Conservation (phyloP, 2,113 vertebrate genomes). For the Oplegnathus fasciatus region DNA sequence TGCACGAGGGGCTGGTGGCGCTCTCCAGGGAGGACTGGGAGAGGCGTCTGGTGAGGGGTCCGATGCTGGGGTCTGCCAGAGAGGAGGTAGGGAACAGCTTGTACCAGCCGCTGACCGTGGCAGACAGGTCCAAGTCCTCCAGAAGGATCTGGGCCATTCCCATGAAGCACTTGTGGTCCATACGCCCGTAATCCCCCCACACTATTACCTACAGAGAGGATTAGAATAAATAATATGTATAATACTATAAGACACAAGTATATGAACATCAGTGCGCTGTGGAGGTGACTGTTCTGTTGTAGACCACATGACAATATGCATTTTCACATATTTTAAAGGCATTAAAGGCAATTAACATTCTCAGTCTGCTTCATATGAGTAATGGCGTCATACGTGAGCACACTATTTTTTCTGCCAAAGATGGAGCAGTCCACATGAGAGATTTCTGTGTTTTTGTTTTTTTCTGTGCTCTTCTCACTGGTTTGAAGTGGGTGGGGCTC, state of each 20-base stretch:
- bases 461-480: too few relatives aligned
- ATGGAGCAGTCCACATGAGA: neutral
- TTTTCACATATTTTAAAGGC: neutral
- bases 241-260: too few relatives aligned
- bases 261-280: neutral
- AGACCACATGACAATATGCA: neutral
- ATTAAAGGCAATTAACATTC: neutral
- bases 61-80: conserved; percentile 95
- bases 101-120: conserved; percentile 93
- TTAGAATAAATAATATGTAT: neutral
- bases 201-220: conserved; percentile 90
- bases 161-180: conserved; percentile 99
- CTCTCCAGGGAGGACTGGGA: conserved; percentile 99
- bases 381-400: too few relatives aligned
- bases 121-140: conserved; percentile 96
- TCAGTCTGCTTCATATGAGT: neutral
- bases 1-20: conserved; percentile 95
- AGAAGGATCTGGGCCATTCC: conserved; percentile 98
- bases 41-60: conserved; percentile 93
- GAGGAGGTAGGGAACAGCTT: conserved; percentile 99
- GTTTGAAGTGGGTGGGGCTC: neutral
- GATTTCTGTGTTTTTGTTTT: neutral
- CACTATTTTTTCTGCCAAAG: neutral
- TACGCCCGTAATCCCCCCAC: conserved; percentile 98
- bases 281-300: too few relatives aligned